phyloP scores from a whole-genome alignment of 2,888 invertebrate genomes.

The Galeruca laticollis region DNA sequence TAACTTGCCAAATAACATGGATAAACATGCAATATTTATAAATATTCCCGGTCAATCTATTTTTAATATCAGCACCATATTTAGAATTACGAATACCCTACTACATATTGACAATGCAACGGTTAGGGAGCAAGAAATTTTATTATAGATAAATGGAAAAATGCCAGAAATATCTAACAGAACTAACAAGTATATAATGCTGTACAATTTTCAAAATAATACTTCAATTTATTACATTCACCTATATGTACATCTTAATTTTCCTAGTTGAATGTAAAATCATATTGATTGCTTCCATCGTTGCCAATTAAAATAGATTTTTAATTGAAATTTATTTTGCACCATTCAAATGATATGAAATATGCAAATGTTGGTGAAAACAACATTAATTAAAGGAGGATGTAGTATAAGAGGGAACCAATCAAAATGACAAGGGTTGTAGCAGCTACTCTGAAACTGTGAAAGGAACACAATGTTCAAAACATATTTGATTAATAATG shows the following conservation, averaged over 20 bases:
- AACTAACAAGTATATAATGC: not conserved
- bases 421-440: too few relatives aligned
- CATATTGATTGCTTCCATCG: too few relatives aligned
- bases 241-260: not conserved
- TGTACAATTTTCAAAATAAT: not conserved
- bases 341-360: too few relatives aligned
- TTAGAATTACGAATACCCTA: not conserved
- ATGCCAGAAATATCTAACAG: slow-evolving; percentile 4
- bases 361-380: too few relatives aligned
- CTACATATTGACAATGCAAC: not conserved
- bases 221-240: not conserved
- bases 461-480: too few relatives aligned
- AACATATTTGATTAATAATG: too few relatives aligned
- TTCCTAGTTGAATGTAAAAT: too few relatives aligned
- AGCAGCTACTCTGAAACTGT: too few relatives aligned
- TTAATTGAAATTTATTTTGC: too few relatives aligned
- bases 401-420: too few relatives aligned
- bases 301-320: too few relatives aligned
- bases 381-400: too few relatives aligned
- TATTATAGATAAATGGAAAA: slow-evolving; percentile 12
- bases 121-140: not conserved
- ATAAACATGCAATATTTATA: not conserved
- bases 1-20: not conserved
- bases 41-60: not conserved
- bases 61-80: not conserved